phyloP scores from a whole-genome alignment of 2,797 vertebrate genomes.

The Adelosebastes latens region DNA sequence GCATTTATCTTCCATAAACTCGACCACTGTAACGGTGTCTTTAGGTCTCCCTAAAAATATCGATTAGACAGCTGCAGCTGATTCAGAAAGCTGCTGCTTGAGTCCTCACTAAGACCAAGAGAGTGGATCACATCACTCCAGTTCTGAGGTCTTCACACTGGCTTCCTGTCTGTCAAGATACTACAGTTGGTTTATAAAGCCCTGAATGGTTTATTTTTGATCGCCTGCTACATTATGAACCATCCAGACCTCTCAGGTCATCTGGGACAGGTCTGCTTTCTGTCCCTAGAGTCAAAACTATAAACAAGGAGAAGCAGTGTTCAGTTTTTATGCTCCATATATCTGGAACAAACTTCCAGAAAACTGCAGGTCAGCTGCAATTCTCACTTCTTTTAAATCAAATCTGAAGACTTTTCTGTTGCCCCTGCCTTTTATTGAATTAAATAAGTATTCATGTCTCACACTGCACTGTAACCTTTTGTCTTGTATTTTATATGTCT shows the following conservation, averaged over 20 bases:
- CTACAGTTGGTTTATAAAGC: too few relatives aligned
- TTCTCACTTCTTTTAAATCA: too few relatives aligned
- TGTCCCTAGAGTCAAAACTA: not conserved
- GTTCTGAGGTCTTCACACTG: too few relatives aligned
- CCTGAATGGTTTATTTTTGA: too few relatives aligned
- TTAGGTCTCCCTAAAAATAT: too few relatives aligned
- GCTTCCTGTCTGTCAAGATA: too few relatives aligned
- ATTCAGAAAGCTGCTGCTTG: too few relatives aligned
- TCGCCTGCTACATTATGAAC: too few relatives aligned
- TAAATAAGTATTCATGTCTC: not conserved
- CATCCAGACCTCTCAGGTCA: not conserved
- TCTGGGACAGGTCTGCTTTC: not conserved
- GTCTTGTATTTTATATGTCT: not conserved
- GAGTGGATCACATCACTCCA: too few relatives aligned
- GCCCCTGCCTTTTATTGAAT: not conserved
- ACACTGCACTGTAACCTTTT: not conserved
- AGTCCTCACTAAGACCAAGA: too few relatives aligned
- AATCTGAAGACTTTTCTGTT: too few relatives aligned
- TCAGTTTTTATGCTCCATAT: not conserved
- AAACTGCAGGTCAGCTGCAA: not conserved
- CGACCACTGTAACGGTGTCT: not conserved
- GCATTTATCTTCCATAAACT: not conserved
- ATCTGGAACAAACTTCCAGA: not conserved
- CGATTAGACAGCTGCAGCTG: too few relatives aligned
- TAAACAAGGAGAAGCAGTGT: not conserved